Percentiles rank a stretch among this genome's conserved stretches.
phyloP scores from a whole-genome alignment of 1,140 invertebrate species.

The Helicoverpa armigera region DNA sequence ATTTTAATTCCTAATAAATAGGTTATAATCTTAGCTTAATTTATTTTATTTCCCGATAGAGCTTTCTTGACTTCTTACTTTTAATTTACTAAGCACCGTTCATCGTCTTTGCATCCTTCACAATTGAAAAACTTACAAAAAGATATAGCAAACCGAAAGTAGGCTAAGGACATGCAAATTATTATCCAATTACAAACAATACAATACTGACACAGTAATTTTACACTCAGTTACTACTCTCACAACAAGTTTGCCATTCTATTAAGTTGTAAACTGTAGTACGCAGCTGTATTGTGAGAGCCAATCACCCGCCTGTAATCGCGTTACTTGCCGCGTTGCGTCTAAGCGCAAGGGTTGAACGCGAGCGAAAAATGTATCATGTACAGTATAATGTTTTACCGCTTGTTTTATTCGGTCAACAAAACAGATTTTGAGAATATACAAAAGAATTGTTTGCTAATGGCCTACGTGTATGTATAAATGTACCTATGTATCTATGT shows the following conservation, averaged over 20 bases:
- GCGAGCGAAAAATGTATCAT: not conserved
- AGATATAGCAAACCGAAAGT: too few relatives aligned
- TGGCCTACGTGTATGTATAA: too few relatives aligned
- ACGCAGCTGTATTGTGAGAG: conserved; percentile 53
- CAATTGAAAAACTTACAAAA: too few relatives aligned
- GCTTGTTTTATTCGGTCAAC: too few relatives aligned
- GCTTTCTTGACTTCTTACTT: not conserved
- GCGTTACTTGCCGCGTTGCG: conserved; percentile 58
- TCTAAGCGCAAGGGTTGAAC: conserved; percentile 56
- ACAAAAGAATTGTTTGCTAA: too few relatives aligned
- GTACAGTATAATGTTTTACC: not conserved
- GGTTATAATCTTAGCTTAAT: too few relatives aligned
- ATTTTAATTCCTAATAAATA: too few relatives aligned
- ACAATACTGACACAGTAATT: not conserved
- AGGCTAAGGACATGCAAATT: not conserved
- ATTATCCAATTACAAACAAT: not conserved
- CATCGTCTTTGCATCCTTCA: too few relatives aligned
- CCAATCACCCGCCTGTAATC: conserved; percentile 70
- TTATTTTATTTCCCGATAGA: not conserved
- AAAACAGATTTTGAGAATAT: too few relatives aligned
- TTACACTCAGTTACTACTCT: not conserved
- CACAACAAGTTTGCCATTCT: conserved; percentile 7
- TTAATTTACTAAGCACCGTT: too few relatives aligned
- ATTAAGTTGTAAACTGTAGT: conserved; percentile 57
- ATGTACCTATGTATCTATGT: too few relatives aligned